These are phyloP conservation scores for Gallirallus australis DNA, from an alignment of 2,797 vertebrate species.

Conservation along the genomic window DNA sequence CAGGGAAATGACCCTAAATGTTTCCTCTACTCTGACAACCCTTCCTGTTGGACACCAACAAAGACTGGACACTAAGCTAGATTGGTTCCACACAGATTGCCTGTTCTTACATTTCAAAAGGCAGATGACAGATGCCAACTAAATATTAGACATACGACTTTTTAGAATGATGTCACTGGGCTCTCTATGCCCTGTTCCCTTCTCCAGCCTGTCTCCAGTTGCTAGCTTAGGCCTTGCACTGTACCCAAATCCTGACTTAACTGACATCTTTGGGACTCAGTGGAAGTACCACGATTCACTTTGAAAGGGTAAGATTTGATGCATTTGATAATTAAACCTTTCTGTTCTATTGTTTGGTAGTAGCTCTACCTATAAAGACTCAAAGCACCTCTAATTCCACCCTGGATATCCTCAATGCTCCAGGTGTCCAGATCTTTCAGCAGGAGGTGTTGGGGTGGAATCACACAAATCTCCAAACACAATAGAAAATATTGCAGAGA, in stretches of 20 bases:
- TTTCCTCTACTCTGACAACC: not conserved
- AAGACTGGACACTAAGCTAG: not conserved
- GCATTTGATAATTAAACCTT: not conserved
- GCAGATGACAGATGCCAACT: not conserved
- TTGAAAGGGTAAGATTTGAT: not conserved
- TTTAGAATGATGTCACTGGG: accelerated
- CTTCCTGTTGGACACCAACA: not conserved
- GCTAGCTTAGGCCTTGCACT: not conserved
- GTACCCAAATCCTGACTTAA: not conserved
- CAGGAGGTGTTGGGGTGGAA: not conserved
- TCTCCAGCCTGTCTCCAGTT: not conserved
- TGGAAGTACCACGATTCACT: not conserved
- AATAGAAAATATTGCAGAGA: not conserved
- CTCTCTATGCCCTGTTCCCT: not conserved
- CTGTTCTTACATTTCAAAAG: not conserved
- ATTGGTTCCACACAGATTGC: too few relatives aligned
- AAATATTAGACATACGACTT: not conserved
- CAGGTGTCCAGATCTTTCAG: not conserved
- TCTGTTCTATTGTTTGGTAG: not conserved
- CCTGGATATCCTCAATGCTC: not conserved
- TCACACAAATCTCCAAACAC: not conserved
- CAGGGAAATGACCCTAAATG: not conserved
- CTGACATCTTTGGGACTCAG: not conserved
- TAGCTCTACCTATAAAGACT: not conserved
- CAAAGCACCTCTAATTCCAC: not conserved